Evolutionary conservation across 2,113 vertebrate genomes (phyloP).

Genomic region (Melanerpes aurifrons): DNA sequence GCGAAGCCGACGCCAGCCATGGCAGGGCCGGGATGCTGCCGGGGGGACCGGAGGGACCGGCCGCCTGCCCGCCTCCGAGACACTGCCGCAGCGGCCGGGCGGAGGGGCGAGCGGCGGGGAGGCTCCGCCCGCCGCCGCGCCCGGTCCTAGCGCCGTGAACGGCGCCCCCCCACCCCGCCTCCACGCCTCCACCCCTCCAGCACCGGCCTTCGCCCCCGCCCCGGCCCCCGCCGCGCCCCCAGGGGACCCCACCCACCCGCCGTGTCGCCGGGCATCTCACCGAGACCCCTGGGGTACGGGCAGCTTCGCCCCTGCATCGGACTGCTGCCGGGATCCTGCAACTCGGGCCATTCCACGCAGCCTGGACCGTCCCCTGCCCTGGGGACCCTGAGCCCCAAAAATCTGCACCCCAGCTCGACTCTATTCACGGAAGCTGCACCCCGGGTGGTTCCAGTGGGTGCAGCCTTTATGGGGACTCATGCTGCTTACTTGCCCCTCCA

Average conservation of each 20-base stretch:
- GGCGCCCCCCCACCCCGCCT: not conserved
- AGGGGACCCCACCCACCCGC: not conserved
- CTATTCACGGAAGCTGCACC: not conserved
- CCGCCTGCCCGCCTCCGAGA: constrained; percentile 66
- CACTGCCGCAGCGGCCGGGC: constrained; percentile 70
- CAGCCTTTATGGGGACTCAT: not conserved
- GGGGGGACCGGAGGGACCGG: constrained; percentile 22
- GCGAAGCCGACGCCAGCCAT: constrained; percentile 80
- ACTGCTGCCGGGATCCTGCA: not conserved
- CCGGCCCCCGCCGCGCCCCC: not conserved
- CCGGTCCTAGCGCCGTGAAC: constrained; percentile 70
- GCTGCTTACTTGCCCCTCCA: not conserved
- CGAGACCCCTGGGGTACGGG: not conserved
- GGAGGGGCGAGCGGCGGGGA: constrained; percentile 16
- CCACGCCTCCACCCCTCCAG: no score
- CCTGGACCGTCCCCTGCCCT: not conserved
- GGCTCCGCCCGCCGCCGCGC: constrained; percentile 63
- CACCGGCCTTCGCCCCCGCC: not conserved
- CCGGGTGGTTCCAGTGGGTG: not conserved
- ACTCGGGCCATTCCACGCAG: not conserved
- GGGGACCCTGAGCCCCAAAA: not conserved
- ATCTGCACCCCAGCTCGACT: not conserved
- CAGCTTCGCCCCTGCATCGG: not conserved
- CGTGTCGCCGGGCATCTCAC: not conserved
- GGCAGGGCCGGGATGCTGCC: constrained; percentile 63